Percentiles rank a stretch among this genome's conserved stretches.
Evolutionary conservation across 2,797 vertebrate genomes (phyloP).

Genomic region (Epinephelus awoara): DNA sequence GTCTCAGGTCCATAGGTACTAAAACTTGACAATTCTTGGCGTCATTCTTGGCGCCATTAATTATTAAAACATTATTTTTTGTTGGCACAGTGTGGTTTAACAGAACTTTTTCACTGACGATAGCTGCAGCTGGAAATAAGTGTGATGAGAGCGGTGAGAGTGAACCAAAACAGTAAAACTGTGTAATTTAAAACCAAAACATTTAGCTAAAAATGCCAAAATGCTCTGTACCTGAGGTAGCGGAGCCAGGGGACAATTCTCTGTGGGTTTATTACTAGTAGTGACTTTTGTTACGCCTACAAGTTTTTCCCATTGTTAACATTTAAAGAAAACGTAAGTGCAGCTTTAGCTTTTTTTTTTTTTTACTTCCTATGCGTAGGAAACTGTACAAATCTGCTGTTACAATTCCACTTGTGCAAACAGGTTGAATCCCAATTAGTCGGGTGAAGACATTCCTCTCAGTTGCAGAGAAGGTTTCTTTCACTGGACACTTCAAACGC

Average conservation of each 20-base stretch:
- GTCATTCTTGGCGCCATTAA: too few relatives aligned
- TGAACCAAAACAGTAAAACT: background rate
- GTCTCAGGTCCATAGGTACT: background rate
- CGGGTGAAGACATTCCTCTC: background rate
- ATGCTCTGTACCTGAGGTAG: accelerated
- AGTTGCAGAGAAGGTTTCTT: slow-evolving; percentile 11
- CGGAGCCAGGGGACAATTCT: background rate
- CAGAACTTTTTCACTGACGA: background rate
- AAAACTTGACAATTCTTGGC: background rate
- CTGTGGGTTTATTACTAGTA: background rate
- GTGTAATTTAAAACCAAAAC: background rate
- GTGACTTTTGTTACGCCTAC: accelerated
- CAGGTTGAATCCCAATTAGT: slow-evolving; percentile 18
- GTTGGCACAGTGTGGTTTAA: too few relatives aligned
- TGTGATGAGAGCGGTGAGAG: background rate
- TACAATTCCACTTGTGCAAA: slow-evolving; percentile 16
- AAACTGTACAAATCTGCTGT: background rate
- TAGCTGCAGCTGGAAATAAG: background rate
- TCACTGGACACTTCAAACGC: slow-evolving; percentile 22
- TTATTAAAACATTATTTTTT: background rate
- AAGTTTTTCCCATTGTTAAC: background rate
- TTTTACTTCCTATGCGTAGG: background rate
- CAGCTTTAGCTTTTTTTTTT: background rate
- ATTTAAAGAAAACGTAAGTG: background rate
- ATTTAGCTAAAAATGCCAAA: background rate